Evolutionary conservation across 2,888 invertebrate species (phyloP).

Genomic region (Hyposoter dolosus): DNA sequence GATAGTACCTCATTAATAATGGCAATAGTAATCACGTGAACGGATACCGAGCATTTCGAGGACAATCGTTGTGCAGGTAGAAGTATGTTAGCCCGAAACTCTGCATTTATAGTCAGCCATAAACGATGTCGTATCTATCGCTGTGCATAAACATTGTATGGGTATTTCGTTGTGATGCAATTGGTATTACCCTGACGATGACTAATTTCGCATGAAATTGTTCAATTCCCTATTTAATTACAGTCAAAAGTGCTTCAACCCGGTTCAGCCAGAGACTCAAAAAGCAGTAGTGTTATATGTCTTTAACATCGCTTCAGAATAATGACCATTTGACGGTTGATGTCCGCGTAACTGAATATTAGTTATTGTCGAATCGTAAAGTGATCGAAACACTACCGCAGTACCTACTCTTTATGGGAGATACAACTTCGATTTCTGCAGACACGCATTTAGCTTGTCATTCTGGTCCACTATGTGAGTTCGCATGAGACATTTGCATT

Average conservation of each 20-base stretch:
- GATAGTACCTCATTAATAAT: slow-evolving; percentile 62
- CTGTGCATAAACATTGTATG: slow-evolving; percentile 10
- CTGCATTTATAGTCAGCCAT: slow-evolving; percentile 22
- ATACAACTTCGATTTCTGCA: background rate
- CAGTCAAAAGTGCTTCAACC: slow-evolving; percentile 20
- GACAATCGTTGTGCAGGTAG: slow-evolving; percentile 51
- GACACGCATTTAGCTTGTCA: background rate
- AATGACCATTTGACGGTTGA: background rate
- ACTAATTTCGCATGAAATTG: slow-evolving; percentile 30
- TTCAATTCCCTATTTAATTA: slow-evolving; percentile 3
- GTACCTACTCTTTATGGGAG: background rate
- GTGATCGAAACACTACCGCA: background rate
- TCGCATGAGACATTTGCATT: background rate
- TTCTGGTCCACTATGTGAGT: background rate
- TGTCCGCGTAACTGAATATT: background rate
- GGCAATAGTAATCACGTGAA: slow-evolving; percentile 59
- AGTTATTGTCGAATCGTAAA: slow-evolving; percentile 6
- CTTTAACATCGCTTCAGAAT: background rate
- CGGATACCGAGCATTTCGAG: slow-evolving; percentile 37
- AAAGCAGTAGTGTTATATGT: background rate
- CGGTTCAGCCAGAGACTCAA: background rate
- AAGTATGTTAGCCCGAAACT: slow-evolving; percentile 50
- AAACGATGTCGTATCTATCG: slow-evolving; percentile 35
- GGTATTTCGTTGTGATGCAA: slow-evolving; percentile 21
- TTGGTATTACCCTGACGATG: slow-evolving; percentile 19